Percentiles rank a stretch among this genome's conserved stretches.
Conservation (phyloP, 2,797 vertebrate genomes). For the Enteromius argenteus region DNA sequence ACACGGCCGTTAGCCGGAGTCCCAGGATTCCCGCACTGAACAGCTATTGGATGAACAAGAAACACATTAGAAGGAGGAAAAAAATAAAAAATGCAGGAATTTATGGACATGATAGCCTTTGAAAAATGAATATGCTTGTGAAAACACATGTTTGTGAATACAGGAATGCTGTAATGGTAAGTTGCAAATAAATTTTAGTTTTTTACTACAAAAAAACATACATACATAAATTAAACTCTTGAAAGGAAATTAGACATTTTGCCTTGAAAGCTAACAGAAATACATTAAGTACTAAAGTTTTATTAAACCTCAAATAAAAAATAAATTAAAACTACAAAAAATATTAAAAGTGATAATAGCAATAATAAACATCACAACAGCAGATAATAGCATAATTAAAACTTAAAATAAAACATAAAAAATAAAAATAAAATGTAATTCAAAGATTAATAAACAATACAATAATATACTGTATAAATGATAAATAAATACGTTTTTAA, state of each 20-base stretch:
- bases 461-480: not conserved
- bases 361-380: not conserved
- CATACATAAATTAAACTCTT: not conserved
- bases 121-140: not conserved
- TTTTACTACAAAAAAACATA: not conserved
- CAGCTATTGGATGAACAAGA: slow-evolving; percentile 76
- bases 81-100: not conserved
- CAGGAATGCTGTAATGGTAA: not conserved
- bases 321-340: not conserved
- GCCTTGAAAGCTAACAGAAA: not conserved
- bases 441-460: not conserved
- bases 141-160: too few species aligned
- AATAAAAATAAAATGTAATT: not conserved
- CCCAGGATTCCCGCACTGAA: slow-evolving; percentile 94
- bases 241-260: not conserved
- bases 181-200: not conserved
- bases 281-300: not conserved
- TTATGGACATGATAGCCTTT: not conserved
- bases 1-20: slow-evolving; percentile 90
- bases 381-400: not conserved
- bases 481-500: not conserved
- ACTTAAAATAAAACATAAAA: not conserved
- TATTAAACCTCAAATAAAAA: not conserved
- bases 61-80: slow-evolving; percentile 7
- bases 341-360: not conserved